Evolutionary conservation across 2,797 vertebrate genomes (phyloP), one percentile per base, ranked within the genome.

Genomic region (Eulemur rubriventer): DNA sequence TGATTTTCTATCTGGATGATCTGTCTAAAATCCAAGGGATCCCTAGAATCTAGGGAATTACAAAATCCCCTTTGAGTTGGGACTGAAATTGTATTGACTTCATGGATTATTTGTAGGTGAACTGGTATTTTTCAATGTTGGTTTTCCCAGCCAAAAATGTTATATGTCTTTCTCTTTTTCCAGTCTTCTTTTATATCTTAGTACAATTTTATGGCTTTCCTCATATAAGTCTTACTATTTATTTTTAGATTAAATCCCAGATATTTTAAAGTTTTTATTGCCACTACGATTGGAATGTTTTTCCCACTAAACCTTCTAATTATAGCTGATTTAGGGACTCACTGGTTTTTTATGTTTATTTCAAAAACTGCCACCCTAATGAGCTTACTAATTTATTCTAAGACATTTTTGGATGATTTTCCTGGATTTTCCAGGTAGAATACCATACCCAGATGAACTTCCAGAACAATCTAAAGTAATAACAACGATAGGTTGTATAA

Each of bases 231-330:
- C 65, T 30, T 93, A 46, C 88, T 88, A 7, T 61, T 96, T 95
- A 75, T 94, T 73, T 80, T 94, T 86, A 93, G 73, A 18, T 70
- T 86, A 88, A 95, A 63, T 69, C 26, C 13, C 80, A 80, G 70
- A 75, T 78, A 55, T 52, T 86, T 79, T 92, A 14, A 76, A 22
- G 72, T 48, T 85, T 57, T 95, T 75, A n/a, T 69, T 89, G 55
- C 3, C 55, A 48, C 69, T 89, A n/a, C 63, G 24, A 73, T 61
- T 95, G 20, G 41, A 82, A 52, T 88, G 24, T 57, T 94, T 70
- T 72, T 43, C 48, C 16, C 24, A 46, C 28, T 85, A 50, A 83
- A 38, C 84, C 22, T 79, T 95, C 24, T 72, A 85, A 96, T 75
- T 84, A 73, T 2, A 52, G 46, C 52, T 86, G n/a, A 84, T 38